Base-by-base conservation (phyloP, 2,797 vertebrate genomes). In the Channa striata region DNA sequence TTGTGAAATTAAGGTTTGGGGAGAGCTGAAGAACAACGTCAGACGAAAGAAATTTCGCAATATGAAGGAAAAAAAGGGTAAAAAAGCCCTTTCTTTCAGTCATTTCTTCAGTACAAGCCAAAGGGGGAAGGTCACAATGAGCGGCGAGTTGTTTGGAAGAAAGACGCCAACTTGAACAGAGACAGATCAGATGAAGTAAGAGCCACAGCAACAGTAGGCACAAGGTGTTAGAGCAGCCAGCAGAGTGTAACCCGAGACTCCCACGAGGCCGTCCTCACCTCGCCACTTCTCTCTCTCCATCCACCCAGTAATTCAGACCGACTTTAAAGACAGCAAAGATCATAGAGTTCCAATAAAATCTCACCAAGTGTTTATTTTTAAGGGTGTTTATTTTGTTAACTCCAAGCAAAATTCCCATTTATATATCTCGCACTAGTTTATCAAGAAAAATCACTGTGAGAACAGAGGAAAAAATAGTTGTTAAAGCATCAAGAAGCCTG, bases 161-260 rank as follows among this genome's bases (percentile, higher is more conserved):
- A 70, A 74, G 66, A 64, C 42, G 51, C 49, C 59, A 72, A 63
- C 40, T 56, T 56, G 6, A 66, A 69, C 30, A 53, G 51, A 72
- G 52, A 50, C 37, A 6, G 56, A 71, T 79, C 64, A 43, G 52
- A 71, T 50, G 39, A 75, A 58, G 46, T 75, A 53, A 9, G 56
- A 78, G 72, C 61, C 72, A 58, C 65, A 39, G 30, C 56, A 67
- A 69, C 62, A 77, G 30, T 6, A 36, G 47, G 64, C 57, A 63
- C 53, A 59, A 81, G 51, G 70, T 60, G 59, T 66, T 67, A 39
- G 25, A 71, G n/a, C 47, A 48, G 59, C 59, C 53, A 62, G 62
- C 21, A 33, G 74, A 72, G 66, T 14, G 86, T 82, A 90, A 90
- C 68, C 33, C 25, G 83, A 90, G 43, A 74, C 74, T 84, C 83